Evolutionary conservation across 2,888 invertebrate genomes (phyloP), one percentile per base, ranked within the genome.

Genomic region (Cartodere bifasciata): DNA sequence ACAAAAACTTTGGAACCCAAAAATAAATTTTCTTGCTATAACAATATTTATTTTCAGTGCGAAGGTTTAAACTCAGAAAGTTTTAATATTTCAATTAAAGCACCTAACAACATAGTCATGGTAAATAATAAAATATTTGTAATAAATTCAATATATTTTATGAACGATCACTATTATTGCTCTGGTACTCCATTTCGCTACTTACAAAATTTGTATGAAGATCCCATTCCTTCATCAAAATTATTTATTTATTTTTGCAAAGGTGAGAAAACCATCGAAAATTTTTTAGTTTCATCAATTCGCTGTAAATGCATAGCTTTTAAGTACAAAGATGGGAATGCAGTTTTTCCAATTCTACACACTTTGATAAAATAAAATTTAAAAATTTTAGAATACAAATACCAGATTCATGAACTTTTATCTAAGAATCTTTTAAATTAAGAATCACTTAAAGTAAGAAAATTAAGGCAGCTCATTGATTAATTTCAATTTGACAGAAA

Each of bases 261-360:
- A 31, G 16, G 24, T 13, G 11, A 16, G 13, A 26, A 13, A 10
- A 31, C 11, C 11, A 16, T 13, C 11, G 30, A 23, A 17, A 31
- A n/a, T 26, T 31, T 31, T 31, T 13, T 17, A 16, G 16, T 26
- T 9, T n/a, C 13, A 10, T 15, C 14, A 13, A 25, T 31, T 14
- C 13, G 16, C 12, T 26, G 12, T 26, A 31, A 31, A 26, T 26
- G 13, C 16, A 23, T 26, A 11, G 13, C 6, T 13, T 14, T 25
- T 31, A 16, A 16, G 24, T 26, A 24, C 21, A 31, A 31, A 31
- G 14, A 26, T n/a, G 31, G 31, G 9, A 16, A 25, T 31, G 13
- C n/a, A 11, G 15, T 31, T 11, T 13, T 26, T 17, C 31, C 31
- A 11, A 26, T 31, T 2, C 13, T 28, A 15, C 28, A 28, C 14